Conservation (phyloP, 2,797 vertebrate species). For the Psittacula echo region DNA sequence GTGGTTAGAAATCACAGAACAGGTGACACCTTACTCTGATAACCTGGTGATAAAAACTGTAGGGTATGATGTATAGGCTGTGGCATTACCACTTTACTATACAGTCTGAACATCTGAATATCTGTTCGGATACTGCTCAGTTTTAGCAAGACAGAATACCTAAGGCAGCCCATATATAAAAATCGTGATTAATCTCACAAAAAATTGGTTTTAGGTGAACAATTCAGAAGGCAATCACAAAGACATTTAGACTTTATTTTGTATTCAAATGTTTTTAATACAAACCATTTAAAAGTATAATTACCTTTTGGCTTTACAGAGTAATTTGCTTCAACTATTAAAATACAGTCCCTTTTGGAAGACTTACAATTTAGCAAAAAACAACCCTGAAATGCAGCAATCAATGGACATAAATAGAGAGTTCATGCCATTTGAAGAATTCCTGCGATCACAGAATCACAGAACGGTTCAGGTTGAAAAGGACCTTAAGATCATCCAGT, state of each 20-base stretch:
- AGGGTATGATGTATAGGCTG: constrained; percentile 75
- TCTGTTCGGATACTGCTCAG: constrained; percentile 22
- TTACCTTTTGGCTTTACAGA: neutral
- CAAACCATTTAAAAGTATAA: neutral
- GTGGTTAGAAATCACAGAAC: constrained; percentile 81
- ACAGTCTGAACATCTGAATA: constrained; percentile 42
- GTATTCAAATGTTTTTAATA: neutral
- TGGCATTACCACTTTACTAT: constrained; percentile 29
- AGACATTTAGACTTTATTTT: neutral
- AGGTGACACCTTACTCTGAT: constrained; percentile 82
- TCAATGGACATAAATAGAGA: neutral
- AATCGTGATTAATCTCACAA: neutral
- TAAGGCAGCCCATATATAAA: neutral
- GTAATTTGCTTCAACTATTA: neutral
- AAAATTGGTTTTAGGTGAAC: neutral
- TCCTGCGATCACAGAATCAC: neutral
- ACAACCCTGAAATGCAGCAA: neutral
- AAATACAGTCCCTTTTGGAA: neutral
- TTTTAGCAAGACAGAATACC: neutral
- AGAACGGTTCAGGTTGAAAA: neutral
- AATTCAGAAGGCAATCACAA: neutral
- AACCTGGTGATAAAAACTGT: constrained; percentile 78
- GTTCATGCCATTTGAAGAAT: neutral
- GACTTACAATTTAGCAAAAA: neutral
- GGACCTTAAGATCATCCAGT: neutral